Evolutionary conservation across 2,888 invertebrate genomes (phyloP).

Genomic region (Sarcophaga rosellei): DNA sequence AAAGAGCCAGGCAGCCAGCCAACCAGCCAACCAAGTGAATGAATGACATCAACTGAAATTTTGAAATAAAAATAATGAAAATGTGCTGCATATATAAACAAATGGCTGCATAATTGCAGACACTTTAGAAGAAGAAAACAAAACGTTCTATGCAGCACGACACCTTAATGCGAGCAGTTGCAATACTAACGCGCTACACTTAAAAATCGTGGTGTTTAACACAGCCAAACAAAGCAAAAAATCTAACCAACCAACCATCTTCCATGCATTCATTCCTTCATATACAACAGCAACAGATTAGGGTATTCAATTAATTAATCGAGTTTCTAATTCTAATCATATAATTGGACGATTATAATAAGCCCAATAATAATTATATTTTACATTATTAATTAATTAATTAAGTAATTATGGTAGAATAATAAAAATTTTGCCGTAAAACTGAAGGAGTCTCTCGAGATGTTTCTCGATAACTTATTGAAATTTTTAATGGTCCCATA

Average conservation of each 20-base stretch:
- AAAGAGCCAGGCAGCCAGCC: not conserved
- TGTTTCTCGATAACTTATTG: too few relatives aligned
- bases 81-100: slow-evolving; percentile 63
- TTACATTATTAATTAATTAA: too few relatives aligned
- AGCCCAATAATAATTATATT: too few relatives aligned
- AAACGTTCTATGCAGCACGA: not conserved
- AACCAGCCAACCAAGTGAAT: too few relatives aligned
- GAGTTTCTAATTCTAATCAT: too few relatives aligned
- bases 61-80: slow-evolving; percentile 1
- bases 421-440: too few relatives aligned
- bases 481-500: too few relatives aligned
- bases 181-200: not conserved
- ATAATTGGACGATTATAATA: too few relatives aligned
- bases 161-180: not conserved
- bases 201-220: not conserved
- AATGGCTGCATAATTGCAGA: slow-evolving; percentile 62
- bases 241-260: not conserved
- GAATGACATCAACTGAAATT: not conserved
- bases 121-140: not conserved
- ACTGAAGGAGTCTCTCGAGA: too few relatives aligned
- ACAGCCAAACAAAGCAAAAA: not conserved
- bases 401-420: too few relatives aligned
- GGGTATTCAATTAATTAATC: not conserved
- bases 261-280: not conserved
- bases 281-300: not conserved